phyloP scores from a whole-genome alignment of 2,797 vertebrate species.

The Sebastiscus albofasciatus region DNA sequence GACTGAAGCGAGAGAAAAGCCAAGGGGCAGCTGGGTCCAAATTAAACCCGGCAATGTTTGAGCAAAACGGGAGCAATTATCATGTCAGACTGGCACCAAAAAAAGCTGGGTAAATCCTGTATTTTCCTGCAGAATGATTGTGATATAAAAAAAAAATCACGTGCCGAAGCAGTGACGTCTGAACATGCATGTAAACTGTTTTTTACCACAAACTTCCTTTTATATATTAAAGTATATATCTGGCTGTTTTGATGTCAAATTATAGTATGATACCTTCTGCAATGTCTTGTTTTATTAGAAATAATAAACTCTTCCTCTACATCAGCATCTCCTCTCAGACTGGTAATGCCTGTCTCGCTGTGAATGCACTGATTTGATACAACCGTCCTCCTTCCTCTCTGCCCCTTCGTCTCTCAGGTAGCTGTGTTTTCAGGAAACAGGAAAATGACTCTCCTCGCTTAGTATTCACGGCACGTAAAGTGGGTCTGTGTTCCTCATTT shows the following conservation, averaged over 20 bases:
- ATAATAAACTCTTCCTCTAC: conserved; percentile 30
- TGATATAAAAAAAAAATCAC: background rate
- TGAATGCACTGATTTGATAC: conserved; percentile 62
- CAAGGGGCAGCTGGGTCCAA: conserved; percentile 27
- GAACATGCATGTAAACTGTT: background rate
- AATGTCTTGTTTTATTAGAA: conserved; percentile 35
- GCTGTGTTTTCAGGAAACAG: conserved; percentile 65
- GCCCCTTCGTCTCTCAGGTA: conserved; percentile 62
- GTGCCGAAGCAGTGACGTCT: background rate
- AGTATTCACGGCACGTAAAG: conserved; percentile 92
- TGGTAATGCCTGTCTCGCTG: conserved; percentile 36
- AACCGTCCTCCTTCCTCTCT: conserved; percentile 46
- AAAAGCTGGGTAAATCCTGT: background rate
- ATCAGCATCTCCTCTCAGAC: conserved; percentile 35
- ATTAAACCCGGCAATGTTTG: conserved; percentile 32
- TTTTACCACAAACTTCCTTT: conserved; percentile 6
- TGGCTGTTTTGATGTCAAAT: conserved; percentile 26
- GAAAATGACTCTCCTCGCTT: conserved; percentile 70
- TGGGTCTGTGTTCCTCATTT: conserved; percentile 91
- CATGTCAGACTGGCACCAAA: background rate
- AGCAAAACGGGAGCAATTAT: conserved; percentile 12
- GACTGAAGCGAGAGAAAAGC: conserved; percentile 19
- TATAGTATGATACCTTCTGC: conserved; percentile 17
- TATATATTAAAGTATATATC: background rate
- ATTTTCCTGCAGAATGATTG: background rate